These are phyloP conservation scores for Apostichopus japonicus DNA, from an alignment of 35 echinoderm and acorn worm species.

Conservation along the genomic window DNA sequence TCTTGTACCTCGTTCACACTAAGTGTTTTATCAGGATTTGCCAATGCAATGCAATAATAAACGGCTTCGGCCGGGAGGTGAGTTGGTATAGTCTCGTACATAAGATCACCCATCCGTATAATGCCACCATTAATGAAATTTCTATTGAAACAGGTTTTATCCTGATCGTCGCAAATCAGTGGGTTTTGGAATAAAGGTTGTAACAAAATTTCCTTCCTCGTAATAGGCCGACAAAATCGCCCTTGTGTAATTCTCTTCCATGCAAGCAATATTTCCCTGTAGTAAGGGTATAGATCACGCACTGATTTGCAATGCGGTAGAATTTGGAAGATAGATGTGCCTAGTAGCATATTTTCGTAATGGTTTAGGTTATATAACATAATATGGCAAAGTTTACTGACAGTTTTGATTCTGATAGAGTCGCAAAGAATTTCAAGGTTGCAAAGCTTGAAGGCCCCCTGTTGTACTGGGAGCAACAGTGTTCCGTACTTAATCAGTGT, in stretches of 20 bases:
- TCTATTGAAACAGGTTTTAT: not conserved
- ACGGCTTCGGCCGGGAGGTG: too few relatives aligned
- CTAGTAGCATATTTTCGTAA: not conserved
- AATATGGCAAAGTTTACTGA: not conserved
- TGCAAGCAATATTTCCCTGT: not conserved
- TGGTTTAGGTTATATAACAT: not conserved
- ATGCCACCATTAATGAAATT: too few relatives aligned
- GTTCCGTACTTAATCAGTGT: too few relatives aligned
- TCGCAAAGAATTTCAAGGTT: not conserved
- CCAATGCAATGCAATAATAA: too few relatives aligned
- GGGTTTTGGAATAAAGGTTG: conserved; percentile 1
- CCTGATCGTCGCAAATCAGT: not conserved
- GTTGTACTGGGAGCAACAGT: not conserved
- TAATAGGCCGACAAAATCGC: not conserved
- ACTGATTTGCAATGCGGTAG: not conserved
- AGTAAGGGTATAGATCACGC: not conserved
- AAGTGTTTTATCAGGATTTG: too few relatives aligned
- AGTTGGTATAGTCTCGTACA: too few relatives aligned
- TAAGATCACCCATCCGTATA: too few relatives aligned
- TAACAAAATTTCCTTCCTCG: not conserved
- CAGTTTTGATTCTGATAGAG: not conserved
- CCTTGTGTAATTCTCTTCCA: not conserved
- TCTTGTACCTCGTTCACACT: too few relatives aligned
- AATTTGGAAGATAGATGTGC: not conserved
- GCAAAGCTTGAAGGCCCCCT: not conserved